Percentiles rank a stretch among this genome's conserved stretches.
Evolutionary conservation across 2,797 vertebrate species (phyloP).

Genomic region (Podarcis lilfordi): DNA sequence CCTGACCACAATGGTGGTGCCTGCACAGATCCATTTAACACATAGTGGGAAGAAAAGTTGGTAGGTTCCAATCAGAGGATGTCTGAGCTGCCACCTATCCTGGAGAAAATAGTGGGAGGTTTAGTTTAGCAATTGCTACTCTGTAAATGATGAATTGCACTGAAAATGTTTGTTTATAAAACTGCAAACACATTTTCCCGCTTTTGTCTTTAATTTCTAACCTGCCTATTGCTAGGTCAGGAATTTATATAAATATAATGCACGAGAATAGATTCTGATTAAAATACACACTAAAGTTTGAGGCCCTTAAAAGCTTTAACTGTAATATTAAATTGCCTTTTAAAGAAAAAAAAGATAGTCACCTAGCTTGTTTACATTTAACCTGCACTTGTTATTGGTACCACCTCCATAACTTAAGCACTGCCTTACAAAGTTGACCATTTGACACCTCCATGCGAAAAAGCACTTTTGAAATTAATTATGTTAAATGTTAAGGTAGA

Average conservation of each 20-base stretch:
- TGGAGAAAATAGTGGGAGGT: background rate
- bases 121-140: background rate
- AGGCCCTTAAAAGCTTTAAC: background rate
- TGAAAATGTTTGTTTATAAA: background rate
- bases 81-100: background rate
- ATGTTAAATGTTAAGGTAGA: conserved; percentile 59
- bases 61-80: background rate
- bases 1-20: background rate
- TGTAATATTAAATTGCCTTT: conserved; percentile 50
- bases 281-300: background rate
- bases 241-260: background rate
- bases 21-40: background rate
- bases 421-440: conserved; percentile 65
- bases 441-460: conserved; percentile 59
- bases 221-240: background rate
- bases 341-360: conserved; percentile 33
- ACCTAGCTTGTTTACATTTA: conserved; percentile 11
- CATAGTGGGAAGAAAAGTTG: background rate
- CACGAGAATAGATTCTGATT: background rate
- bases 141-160: background rate
- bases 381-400: conserved; percentile 15
- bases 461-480: conserved; percentile 60
- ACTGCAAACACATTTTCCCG: background rate
- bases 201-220: background rate
- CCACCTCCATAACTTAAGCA: conserved; percentile 74